phyloP scores from a whole-genome alignment of 1,140 invertebrate genomes.

The Teleopsis dalmanni region DNA sequence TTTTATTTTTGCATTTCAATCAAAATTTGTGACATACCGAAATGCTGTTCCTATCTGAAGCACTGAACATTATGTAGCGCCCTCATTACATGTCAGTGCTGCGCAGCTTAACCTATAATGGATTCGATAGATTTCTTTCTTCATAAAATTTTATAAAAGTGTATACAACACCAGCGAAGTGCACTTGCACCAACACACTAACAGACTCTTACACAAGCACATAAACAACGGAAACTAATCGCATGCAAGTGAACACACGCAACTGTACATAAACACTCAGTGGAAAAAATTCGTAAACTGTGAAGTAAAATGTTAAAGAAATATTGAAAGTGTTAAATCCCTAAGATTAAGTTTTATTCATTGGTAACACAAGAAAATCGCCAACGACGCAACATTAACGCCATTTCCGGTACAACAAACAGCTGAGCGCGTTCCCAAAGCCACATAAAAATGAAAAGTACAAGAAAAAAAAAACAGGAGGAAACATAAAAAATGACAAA shows the following conservation, averaged over 20 bases:
- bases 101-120: constrained; percentile 40
- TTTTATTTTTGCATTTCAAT: too few species aligned
- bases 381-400: constrained; percentile 40
- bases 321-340: constrained; percentile 45
- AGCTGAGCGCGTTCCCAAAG: constrained; percentile 26
- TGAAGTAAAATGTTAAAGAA: constrained; percentile 9
- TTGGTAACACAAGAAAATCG: constrained; percentile 14
- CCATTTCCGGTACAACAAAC: constrained; percentile 35
- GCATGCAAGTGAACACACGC: not conserved
- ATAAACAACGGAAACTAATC: not conserved
- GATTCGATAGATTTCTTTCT: constrained; percentile 33
- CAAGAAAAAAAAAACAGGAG: too few species aligned
- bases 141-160: constrained; percentile 13
- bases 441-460: not conserved
- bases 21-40: too few species aligned
- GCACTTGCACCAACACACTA: not conserved
- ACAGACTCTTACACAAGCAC: not conserved
- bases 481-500: too few species aligned
- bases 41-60: too few species aligned
- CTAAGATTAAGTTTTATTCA: constrained; percentile 42
- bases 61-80: too few species aligned
- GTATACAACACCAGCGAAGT: too few species aligned
- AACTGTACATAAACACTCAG: not conserved
- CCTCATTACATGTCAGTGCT: not conserved
- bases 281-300: not conserved